A percentile compares a stretch with the other conserved stretches of the same genome.
Conservation (phyloP, 2,888 invertebrate species). For the Cantharis rustica region DNA sequence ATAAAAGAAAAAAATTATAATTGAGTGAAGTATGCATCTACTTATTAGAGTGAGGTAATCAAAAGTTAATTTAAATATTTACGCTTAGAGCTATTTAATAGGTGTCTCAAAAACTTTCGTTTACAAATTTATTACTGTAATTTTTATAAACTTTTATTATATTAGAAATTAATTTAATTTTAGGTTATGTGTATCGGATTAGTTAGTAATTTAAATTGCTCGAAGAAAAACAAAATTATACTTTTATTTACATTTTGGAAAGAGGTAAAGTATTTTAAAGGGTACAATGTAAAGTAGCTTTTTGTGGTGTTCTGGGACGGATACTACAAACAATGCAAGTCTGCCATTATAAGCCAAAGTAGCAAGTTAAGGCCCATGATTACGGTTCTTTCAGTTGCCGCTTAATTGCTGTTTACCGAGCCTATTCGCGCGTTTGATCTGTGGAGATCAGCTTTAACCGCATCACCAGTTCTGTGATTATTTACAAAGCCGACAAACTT, state of each 20-base stretch:
- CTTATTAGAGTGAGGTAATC: neutral
- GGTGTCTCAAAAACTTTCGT: neutral
- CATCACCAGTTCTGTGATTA: constrained; percentile 55
- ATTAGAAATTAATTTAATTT: neutral
- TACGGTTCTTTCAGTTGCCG: constrained; percentile 57
- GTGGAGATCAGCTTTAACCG: constrained; percentile 51
- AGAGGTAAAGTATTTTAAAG: constrained; percentile 26
- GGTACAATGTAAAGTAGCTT: constrained; percentile 30
- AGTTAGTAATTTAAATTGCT: neutral
- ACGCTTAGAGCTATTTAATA: neutral
- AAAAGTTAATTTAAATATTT: neutral
- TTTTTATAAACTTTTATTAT: neutral
- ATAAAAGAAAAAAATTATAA: neutral
- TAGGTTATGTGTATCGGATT: neutral
- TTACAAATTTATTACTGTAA: neutral
- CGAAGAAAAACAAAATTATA: neutral
- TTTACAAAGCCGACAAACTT: constrained; percentile 53
- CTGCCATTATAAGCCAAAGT: constrained; percentile 56
- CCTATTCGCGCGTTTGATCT: constrained; percentile 57
- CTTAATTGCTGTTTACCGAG: constrained; percentile 58
- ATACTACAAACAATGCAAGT: constrained; percentile 50
- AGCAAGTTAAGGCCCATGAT: constrained; percentile 56
- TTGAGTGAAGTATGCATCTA: neutral
- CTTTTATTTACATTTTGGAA: constrained; percentile 18
- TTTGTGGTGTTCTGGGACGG: constrained; percentile 32